Evolutionary conservation across 2,888 invertebrate species (phyloP).

Genomic region (Conus canariensis): DNA sequence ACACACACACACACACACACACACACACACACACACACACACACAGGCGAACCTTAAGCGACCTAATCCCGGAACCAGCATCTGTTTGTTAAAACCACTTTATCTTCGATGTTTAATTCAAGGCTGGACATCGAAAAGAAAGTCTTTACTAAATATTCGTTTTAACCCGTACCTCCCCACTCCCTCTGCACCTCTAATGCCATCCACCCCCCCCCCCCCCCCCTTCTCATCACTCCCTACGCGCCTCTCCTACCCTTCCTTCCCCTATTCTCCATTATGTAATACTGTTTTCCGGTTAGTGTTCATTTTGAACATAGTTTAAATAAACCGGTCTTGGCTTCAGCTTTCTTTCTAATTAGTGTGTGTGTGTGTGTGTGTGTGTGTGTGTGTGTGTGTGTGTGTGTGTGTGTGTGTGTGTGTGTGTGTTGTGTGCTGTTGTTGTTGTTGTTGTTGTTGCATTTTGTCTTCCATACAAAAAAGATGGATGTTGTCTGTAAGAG

Average conservation of each 20-base stretch:
- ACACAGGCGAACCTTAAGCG: too few relatives aligned
- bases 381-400: constrained; percentile 1
- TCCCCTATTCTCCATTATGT: not conserved
- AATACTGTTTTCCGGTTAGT: not conserved
- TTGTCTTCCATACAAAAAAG: too few relatives aligned
- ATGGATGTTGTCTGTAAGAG: too few relatives aligned
- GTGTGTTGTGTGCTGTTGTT: too few relatives aligned
- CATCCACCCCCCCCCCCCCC: too few relatives aligned
- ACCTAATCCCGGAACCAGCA: too few relatives aligned
- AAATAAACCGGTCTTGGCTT: not conserved
- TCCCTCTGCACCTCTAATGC: too few relatives aligned
- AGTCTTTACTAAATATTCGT: not conserved
- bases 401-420: not conserved
- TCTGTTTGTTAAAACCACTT: not conserved
- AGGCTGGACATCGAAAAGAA: not conserved
- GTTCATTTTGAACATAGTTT: not conserved
- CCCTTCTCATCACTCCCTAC: not conserved
- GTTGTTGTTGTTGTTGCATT: too few relatives aligned
- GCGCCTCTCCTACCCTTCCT: too few relatives aligned
- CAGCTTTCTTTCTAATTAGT: too few relatives aligned
- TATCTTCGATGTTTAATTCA: not conserved
- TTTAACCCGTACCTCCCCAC: not conserved
- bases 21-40: too few relatives aligned
- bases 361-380: not conserved
- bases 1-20: too few relatives aligned